phyloP scores from a whole-genome alignment of 1,140 invertebrate genomes.

The Drosophila biarmipes region DNA sequence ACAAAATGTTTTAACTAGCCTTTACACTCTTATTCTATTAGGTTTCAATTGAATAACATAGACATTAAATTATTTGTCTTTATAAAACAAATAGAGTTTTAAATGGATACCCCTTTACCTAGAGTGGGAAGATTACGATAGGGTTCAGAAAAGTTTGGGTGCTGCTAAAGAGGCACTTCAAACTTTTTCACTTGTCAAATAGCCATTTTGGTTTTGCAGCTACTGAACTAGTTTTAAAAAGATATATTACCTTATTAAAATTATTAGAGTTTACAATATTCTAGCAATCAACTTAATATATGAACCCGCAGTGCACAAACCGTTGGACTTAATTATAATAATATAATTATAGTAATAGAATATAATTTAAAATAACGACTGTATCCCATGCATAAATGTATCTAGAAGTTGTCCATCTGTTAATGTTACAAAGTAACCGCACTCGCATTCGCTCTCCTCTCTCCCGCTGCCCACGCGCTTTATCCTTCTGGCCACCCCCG shows the following conservation, averaged over 20 bases:
- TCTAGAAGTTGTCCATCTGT: constrained; percentile 14
- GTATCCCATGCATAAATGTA: constrained; percentile 4
- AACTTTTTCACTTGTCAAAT: no score
- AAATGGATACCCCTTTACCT: not conserved
- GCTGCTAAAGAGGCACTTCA: no score
- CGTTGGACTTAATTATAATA: no score
- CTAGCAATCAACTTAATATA: no score
- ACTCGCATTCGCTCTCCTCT: constrained; percentile 6
- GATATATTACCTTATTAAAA: no score
- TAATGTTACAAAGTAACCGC: constrained; percentile 13
- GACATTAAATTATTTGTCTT: not conserved
- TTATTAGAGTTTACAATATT: no score
- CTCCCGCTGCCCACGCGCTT: not conserved
- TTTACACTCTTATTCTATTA: not conserved
- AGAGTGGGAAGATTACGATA: no score
- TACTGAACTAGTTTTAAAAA: no score
- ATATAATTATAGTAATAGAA: no score
- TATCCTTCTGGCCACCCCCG: constrained; percentile 13
- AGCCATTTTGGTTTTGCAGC: no score
- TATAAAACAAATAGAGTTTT: not conserved
- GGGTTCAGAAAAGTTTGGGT: no score
- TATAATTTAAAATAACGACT: not conserved
- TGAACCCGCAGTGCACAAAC: no score
- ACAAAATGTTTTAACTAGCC: not conserved
- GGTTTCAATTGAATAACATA: not conserved